Conservation (phyloP, 2,113 vertebrate species). For the Plecotus auritus region DNA sequence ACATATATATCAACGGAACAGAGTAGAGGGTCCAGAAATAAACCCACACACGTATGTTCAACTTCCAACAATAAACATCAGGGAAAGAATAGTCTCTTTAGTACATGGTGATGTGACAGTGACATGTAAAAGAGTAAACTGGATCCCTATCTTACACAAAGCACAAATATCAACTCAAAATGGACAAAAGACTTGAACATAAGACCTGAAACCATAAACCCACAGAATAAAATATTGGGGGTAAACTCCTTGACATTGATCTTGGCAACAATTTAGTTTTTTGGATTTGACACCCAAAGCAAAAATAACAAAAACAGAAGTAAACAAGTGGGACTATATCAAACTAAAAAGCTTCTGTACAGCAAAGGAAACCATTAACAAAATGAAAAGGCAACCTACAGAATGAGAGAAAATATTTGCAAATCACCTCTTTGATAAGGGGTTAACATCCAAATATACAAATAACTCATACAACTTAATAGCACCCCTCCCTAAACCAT, state of each 20-base stretch:
- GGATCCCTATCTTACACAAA: background rate
- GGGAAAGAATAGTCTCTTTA: background rate
- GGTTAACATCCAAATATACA: background rate
- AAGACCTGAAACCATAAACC: background rate
- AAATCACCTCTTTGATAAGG: background rate
- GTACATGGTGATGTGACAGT: background rate
- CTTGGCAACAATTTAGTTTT: background rate
- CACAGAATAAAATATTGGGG: background rate
- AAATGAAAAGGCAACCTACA: background rate
- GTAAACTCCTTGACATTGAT: background rate
- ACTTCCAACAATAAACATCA: background rate
- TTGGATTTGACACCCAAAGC: background rate
- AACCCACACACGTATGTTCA: background rate
- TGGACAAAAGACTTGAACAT: background rate
- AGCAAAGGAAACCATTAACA: too few species aligned
- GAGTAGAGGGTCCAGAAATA: background rate
- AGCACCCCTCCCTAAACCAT: background rate
- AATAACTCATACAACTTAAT: background rate
- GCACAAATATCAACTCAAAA: background rate
- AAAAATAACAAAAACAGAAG: background rate
- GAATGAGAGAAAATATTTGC: background rate
- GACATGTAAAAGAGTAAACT: background rate
- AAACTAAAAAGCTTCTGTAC: background rate
- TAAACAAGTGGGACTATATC: background rate
- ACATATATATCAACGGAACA: background rate